Conservation (phyloP, 2,888 invertebrate species). For the Sialis fuliginosa region DNA sequence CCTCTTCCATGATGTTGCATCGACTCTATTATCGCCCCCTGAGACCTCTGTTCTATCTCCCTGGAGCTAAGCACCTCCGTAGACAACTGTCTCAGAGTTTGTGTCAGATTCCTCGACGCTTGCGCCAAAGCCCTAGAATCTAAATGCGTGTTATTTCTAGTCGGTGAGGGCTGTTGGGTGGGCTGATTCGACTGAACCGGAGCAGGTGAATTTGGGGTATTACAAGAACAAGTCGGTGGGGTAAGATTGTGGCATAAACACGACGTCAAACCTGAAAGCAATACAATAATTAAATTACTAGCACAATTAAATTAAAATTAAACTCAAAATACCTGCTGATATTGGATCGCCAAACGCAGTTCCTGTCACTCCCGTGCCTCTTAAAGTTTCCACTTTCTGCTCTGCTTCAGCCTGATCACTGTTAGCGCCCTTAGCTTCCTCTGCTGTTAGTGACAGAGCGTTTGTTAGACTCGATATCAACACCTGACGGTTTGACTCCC, state of each 20-base stretch:
- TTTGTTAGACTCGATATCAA: constrained; percentile 3
- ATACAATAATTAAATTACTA: too few relatives aligned
- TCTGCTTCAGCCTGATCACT: too few relatives aligned
- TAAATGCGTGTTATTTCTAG: constrained; percentile 10
- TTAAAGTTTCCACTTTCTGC: too few relatives aligned
- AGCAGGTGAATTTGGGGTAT: constrained; percentile 10
- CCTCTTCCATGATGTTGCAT: constrained; percentile 90
- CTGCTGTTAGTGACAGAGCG: constrained; percentile 2
- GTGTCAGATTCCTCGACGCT: constrained; percentile 80
- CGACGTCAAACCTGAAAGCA: constrained; percentile 21
- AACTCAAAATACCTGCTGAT: constrained; percentile 18
- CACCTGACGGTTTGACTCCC: constrained; percentile 7
- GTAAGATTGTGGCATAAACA: constrained; percentile 25
- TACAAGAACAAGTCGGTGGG: constrained; percentile 12
- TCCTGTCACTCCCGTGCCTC: too few relatives aligned
- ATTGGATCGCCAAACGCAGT: constrained; percentile 19
- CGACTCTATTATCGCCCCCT: constrained; percentile 74
- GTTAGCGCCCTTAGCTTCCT: background rate
- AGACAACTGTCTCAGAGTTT: constrained; percentile 75
- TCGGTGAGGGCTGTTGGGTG: constrained; percentile 23
- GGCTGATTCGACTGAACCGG: constrained; percentile 8
- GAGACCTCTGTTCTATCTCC: constrained; percentile 14
- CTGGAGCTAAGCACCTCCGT: constrained; percentile 66
- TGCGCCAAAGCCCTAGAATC: constrained; percentile 57
- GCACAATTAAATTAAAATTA: too few relatives aligned